A percentile compares a stretch with the other conserved stretches of the same genome.
Conservation (phyloP, 2,888 invertebrate species). For the Zaprionus obscuricornis region DNA sequence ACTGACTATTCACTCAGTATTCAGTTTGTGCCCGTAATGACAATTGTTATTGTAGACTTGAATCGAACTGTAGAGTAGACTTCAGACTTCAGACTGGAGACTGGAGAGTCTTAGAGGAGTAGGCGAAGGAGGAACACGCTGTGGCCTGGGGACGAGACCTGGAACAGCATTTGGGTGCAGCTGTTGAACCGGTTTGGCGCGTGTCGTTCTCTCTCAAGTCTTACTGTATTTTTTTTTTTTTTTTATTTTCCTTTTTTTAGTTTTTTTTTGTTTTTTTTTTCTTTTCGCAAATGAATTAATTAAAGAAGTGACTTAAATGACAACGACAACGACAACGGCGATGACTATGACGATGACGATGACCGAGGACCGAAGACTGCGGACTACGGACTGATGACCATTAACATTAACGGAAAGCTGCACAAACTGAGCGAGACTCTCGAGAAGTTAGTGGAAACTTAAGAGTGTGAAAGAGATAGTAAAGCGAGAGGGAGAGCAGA, state of each 20-base stretch:
- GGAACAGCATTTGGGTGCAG: conserved; percentile 71
- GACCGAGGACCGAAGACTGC: too few relatives aligned
- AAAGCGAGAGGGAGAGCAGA: neutral
- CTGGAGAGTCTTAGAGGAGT: neutral
- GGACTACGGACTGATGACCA: too few relatives aligned
- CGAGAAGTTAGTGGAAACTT: neutral
- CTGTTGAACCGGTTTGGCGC: conserved; percentile 72
- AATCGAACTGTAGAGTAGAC: neutral
- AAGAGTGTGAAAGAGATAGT: neutral
- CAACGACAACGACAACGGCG: conserved; percentile 31
- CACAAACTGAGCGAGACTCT: too few relatives aligned
- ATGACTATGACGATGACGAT: too few relatives aligned
- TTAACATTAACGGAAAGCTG: conserved; percentile 38
- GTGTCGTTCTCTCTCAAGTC: conserved; percentile 36
- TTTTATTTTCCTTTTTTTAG: conserved; percentile 11
- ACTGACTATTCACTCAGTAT: too few relatives aligned
- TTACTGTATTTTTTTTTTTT: conserved; percentile 7
- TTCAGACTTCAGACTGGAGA: too few relatives aligned
- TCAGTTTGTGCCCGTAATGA: conserved; percentile 52
- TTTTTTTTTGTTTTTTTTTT: conserved; percentile 1
- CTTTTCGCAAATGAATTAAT: conserved; percentile 69
- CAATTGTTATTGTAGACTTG: conserved; percentile 41
- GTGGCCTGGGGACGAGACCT: conserved; percentile 17
- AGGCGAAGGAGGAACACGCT: neutral
- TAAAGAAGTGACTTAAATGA: conserved; percentile 52